Base-by-base conservation (phyloP, 2,797 vertebrate genomes). In the Mus caroli region DNA sequence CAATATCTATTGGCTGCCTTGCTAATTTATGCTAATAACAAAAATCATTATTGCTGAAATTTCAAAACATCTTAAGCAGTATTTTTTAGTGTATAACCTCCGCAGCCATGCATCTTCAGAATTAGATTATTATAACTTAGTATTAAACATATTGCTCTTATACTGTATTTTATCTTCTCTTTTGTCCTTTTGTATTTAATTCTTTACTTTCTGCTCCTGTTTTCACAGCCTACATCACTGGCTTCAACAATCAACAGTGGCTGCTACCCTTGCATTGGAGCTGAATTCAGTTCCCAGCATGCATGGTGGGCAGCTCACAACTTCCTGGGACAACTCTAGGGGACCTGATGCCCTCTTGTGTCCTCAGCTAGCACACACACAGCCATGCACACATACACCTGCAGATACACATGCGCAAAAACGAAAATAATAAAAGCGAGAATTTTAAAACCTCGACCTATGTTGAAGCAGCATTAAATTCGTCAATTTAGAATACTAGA, bases 11-110 rank as follows among this genome's bases (percentile, higher is more conserved):
- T 11, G 19, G n/a, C 1, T 40, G 46, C 11, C 22, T 56, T 88
- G n/a, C 20, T 82, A 82, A 96, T 76, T n/a, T 52, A 40, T 84
- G 50, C 28, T 77, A 80, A 86, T 67, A 88, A 88, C 34, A 89
- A 88, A 87, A 75, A 77, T 8, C 10, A 17, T 62, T 71, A 24
- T 13, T 50, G 60, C 19, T 86, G 13, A 78, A 78, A 83, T 94
- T 62, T 94, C 14, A 62, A 91, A 87, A 54, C 1, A 4, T 75
- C 71, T 84, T 88, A 60, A 0, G 67, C 24, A 73, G 6, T 83
- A 46, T 34, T 54, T 52, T 88, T 90, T 26, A 56, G 56, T 54
- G 11, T n/a, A 87, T 64, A 85, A 87, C 34, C 40, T 71, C 11
- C 50, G 46, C 3, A 76, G 46, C 46, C 43, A 83, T 11, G 3